Base-by-base conservation (phyloP, 2,888 invertebrate species). In the Halictus quadricinctus region DNA sequence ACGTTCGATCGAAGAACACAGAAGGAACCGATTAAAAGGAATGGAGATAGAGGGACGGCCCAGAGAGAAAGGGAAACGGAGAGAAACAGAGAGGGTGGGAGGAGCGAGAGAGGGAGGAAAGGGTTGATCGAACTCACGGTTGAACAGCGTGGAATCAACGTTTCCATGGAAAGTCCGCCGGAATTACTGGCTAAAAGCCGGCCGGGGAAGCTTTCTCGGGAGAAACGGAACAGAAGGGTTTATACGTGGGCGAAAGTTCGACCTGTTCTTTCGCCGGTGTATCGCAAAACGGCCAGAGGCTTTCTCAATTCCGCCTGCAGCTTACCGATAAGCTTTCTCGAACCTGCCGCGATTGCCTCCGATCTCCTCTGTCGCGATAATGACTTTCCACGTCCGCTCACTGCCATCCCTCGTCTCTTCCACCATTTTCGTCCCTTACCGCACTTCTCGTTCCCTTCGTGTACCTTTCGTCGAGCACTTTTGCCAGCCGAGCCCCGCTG, bases 321-420 rank as follows among this genome's bases (percentile, higher is more conserved):
- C 72, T 74, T 81, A 81, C 81, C 72, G 86, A 88, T 88, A 88
- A 82, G 82, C 88, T 89, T 89, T 83, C 86, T 87, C 80, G 79
- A 85, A 79, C 76, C 41, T 10, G 48, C 12, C 78, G 54, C 87
- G 90, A 91, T 90, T 90, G 87, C 85, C 84, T 75, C 72, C 86
- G 50, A 84, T 88, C 78, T 77, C 82, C 88, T 91, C 91, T 91
- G 88, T 89, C 84, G 79, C 88, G 86, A 86, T 91, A 92, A 92
- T 89, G 88, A 91, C 88, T 90, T 88, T 83, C 85, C 76, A 81
- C 79, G 74, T 84, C 77, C 50, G 66, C 64, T 54, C 41, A 72
- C 80, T 72, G 70, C 25, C 18, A 66, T 83, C 79, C 69, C 54
- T 64, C 54, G 43, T 73, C 41, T 18, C 21, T 21, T 48, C 46